phyloP scores from a whole-genome alignment of 2,888 invertebrate genomes.

The Lymantria dispar region DNA sequence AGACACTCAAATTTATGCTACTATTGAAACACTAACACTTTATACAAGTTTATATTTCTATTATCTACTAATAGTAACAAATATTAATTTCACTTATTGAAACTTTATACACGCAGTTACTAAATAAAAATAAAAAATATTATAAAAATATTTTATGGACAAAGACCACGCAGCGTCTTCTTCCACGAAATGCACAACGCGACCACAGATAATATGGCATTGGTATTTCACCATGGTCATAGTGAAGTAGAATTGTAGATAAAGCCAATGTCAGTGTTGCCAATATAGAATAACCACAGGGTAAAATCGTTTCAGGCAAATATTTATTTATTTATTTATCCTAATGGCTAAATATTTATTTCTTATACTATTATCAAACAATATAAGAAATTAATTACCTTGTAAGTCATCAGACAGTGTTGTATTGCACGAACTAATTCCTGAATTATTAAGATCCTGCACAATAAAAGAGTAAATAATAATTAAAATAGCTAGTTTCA shows the following conservation, averaged over 20 bases:
- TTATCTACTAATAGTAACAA: conserved; percentile 55
- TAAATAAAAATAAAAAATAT: conserved; percentile 74
- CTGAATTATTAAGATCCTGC: conserved; percentile 62
- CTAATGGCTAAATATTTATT: too few species aligned
- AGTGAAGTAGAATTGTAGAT: neutral
- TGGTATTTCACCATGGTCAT: too few species aligned
- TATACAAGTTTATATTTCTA: conserved; percentile 51
- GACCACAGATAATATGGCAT: conserved; percentile 20
- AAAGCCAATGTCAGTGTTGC: conserved; percentile 23
- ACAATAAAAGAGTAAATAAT: conserved; percentile 30
- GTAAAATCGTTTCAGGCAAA: neutral
- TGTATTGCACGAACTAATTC: conserved; percentile 54
- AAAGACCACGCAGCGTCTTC: conserved; percentile 70
- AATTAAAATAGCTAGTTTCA: neutral
- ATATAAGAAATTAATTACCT: conserved; percentile 42
- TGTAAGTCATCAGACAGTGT: conserved; percentile 59
- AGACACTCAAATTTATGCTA: conserved; percentile 56
- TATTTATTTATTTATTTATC: neutral
- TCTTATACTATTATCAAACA: too few species aligned
- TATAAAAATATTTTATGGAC: conserved; percentile 66
- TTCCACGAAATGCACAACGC: conserved; percentile 60
- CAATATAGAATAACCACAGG: conserved; percentile 1
- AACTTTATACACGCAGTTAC: conserved; percentile 49
- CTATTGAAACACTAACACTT: conserved; percentile 51
- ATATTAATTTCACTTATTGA: conserved; percentile 46